These are phyloP conservation scores for Solen grandis DNA, from an alignment of 1,140 invertebrate genomes.

Conservation along the genomic window DNA sequence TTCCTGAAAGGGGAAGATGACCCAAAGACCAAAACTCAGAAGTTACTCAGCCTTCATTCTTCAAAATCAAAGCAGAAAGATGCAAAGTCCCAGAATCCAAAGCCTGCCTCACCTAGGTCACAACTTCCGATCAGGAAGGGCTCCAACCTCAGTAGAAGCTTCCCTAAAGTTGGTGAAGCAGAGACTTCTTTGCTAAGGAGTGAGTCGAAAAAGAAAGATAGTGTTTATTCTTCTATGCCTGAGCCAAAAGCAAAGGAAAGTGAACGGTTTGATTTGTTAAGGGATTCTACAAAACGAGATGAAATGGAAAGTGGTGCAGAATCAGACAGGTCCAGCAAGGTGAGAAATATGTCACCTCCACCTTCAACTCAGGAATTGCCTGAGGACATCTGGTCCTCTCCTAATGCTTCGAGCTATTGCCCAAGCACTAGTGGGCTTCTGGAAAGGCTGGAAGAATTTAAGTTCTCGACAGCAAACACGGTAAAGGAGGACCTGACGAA, in stretches of 20 bases:
- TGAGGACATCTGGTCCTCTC: constrained; percentile 43
- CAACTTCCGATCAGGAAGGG: constrained; percentile 34
- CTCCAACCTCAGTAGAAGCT: constrained; percentile 31
- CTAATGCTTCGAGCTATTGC: constrained; percentile 34
- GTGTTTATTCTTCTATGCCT: too few relatives aligned
- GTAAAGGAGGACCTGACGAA: too few relatives aligned
- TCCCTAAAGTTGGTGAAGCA: constrained; percentile 32
- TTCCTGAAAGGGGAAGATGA: constrained; percentile 15
- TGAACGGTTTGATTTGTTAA: too few relatives aligned
- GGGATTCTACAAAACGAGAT: too few relatives aligned
- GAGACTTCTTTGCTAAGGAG: constrained; percentile 28
- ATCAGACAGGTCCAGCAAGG: too few relatives aligned
- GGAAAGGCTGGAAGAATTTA: constrained; percentile 39
- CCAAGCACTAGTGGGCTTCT: constrained; percentile 27
- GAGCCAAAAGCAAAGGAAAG: too few relatives aligned
- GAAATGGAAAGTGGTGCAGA: too few relatives aligned
- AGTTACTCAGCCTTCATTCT: constrained; percentile 1
- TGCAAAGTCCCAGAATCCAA: background rate
- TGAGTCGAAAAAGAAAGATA: background rate
- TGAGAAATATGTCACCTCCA: background rate
- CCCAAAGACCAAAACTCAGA: background rate
- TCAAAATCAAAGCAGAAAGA: constrained; percentile 13
- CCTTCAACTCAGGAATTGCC: background rate
- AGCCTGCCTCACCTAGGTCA: constrained; percentile 15
- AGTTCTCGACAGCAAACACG: constrained; percentile 14